These are phyloP conservation scores for Zaprionus taronus DNA, from an alignment of 1,140 invertebrate genomes.

Conservation along the genomic window DNA sequence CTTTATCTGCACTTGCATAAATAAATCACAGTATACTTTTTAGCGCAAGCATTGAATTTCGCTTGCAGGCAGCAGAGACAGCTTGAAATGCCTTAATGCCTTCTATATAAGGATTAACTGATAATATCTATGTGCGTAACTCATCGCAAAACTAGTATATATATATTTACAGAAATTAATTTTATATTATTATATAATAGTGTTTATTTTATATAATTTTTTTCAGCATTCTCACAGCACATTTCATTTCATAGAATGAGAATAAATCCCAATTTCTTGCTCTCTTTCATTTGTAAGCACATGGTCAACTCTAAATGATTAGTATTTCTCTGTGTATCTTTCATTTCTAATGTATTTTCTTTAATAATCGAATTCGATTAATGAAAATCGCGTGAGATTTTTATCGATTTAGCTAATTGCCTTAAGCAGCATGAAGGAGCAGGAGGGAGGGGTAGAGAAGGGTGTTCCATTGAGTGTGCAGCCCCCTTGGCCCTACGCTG, in stretches of 20 bases:
- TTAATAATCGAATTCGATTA: slow-evolving; percentile 35
- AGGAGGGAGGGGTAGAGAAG: background rate
- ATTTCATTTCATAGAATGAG: background rate
- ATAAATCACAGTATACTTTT: slow-evolving; percentile 19
- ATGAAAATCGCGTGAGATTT: slow-evolving; percentile 22
- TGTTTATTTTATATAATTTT: too few species aligned
- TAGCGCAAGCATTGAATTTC: background rate
- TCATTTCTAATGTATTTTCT: slow-evolving; percentile 9
- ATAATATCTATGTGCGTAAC: too few species aligned
- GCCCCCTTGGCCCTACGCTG: background rate
- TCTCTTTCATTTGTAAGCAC: background rate
- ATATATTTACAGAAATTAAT: background rate
- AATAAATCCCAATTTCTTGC: background rate
- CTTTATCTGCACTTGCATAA: background rate
- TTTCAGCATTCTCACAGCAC: background rate
- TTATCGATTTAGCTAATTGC: slow-evolving; percentile 48
- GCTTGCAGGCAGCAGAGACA: background rate
- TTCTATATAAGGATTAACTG: background rate
- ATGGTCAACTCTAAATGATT: too few species aligned
- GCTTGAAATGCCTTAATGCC: background rate
- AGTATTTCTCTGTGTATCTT: background rate
- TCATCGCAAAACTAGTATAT: background rate
- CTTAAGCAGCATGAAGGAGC: background rate
- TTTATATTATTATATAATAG: too few species aligned
- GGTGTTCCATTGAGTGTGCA: slow-evolving; percentile 13